phyloP scores from a whole-genome alignment of 2,113 vertebrate species.

The Casuarius casuarius region DNA sequence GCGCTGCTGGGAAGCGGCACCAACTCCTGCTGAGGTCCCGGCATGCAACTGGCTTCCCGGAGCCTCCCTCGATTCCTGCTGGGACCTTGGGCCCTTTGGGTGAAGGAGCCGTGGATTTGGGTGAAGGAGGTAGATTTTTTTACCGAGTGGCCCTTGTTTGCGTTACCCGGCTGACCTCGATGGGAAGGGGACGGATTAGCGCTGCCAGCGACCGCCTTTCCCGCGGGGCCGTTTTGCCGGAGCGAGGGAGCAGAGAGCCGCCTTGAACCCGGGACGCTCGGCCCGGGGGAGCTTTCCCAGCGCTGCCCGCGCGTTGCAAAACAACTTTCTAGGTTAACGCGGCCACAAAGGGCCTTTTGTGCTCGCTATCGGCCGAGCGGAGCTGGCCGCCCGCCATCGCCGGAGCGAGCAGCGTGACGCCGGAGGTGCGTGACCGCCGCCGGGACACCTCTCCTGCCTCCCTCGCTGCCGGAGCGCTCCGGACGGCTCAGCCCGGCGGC shows the following conservation, averaged over 20 bases:
- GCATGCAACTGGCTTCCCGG: too few species aligned
- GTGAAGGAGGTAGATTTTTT: not conserved
- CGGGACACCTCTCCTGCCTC: not conserved
- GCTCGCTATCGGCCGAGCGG: not conserved
- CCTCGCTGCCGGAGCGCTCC: too few species aligned
- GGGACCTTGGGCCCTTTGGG: not conserved
- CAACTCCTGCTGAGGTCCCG: not conserved
- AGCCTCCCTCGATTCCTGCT: too few species aligned
- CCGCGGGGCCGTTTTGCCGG: rapidly evolving
- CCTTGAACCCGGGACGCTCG: rapidly evolving
- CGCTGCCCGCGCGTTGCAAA: not conserved
- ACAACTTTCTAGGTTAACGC: conserved; percentile 28
- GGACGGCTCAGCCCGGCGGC: not conserved
- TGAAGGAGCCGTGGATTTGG: not conserved
- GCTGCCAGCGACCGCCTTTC: rapidly evolving
- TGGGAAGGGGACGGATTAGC: not conserved
- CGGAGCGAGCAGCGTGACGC: not conserved
- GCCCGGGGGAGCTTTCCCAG: not conserved
- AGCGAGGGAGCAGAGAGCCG: not conserved
- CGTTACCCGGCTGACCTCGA: not conserved
- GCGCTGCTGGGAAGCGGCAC: rapidly evolving
- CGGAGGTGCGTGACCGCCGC: not conserved
- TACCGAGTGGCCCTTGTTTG: not conserved
- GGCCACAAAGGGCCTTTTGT: conserved; percentile 28
- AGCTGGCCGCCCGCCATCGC: not conserved